Evolutionary conservation across 2,113 vertebrate species (phyloP).

Genomic region (Rhegmatorhina hoffmannsi): DNA sequence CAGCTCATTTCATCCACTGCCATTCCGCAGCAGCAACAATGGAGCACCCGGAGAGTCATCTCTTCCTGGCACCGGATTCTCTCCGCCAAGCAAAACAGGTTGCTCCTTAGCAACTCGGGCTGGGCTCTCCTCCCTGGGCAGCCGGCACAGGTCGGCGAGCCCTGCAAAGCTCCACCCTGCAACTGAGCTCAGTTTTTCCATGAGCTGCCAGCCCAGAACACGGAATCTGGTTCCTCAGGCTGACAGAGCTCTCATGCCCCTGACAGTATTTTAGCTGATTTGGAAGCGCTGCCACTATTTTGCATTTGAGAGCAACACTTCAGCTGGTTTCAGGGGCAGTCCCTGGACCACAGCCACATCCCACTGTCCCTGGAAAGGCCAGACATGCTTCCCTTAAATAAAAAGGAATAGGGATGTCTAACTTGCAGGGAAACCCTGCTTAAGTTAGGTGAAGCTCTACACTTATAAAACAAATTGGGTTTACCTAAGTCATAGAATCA

Average conservation of each 20-base stretch:
- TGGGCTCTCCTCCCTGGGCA: background rate
- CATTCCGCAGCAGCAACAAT: background rate
- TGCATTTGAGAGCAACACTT: background rate
- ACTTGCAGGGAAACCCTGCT: background rate
- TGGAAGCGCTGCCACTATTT: background rate
- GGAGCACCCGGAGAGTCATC: background rate
- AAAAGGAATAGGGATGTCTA: background rate
- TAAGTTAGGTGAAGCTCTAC: background rate
- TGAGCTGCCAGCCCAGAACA: background rate
- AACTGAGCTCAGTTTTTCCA: background rate
- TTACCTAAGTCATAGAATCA: background rate
- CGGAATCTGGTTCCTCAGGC: background rate
- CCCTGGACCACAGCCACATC: background rate
- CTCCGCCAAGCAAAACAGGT: background rate
- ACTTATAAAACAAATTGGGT: background rate
- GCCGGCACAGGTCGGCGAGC: background rate
- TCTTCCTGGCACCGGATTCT: slow-evolving; percentile 8
- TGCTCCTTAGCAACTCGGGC: slow-evolving; percentile 1
- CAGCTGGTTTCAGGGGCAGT: background rate
- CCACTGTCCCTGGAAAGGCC: background rate
- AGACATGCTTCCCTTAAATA: background rate
- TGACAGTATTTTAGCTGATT: background rate
- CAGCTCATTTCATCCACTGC: background rate
- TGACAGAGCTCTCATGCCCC: background rate
- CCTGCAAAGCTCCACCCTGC: background rate